These are phyloP conservation scores for Onychomys leucogaster DNA, from an alignment of 2,797 vertebrate species.

Conservation along the genomic window DNA sequence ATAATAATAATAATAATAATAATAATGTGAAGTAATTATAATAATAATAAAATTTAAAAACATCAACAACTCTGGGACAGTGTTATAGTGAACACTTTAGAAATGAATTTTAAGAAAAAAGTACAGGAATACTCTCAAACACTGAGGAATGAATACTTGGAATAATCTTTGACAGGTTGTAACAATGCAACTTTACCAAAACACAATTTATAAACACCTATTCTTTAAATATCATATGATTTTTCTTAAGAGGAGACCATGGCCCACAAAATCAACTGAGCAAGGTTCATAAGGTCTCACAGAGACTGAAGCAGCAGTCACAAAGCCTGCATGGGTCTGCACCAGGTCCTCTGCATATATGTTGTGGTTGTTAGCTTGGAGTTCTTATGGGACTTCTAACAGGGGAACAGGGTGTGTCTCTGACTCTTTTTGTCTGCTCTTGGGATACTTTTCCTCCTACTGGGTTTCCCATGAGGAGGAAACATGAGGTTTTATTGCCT, in stretches of 20 bases:
- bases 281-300: background rate
- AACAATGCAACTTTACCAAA: constrained; percentile 24
- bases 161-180: constrained; percentile 2
- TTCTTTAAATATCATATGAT: constrained; percentile 49
- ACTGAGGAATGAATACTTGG: background rate
- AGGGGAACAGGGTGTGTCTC: background rate
- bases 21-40: background rate
- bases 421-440: background rate
- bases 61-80: background rate
- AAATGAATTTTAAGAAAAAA: background rate
- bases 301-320: background rate
- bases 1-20: background rate
- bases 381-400: background rate
- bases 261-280: background rate
- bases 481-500: background rate
- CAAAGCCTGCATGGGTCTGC: background rate
- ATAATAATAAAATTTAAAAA: background rate
- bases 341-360: background rate
- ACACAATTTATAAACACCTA: constrained; percentile 44
- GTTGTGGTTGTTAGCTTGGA: background rate
- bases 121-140: background rate
- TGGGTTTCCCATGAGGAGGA: too few species aligned
- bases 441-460: background rate
- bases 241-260: background rate
- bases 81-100: background rate